Evolutionary conservation across 1,140 invertebrate species (phyloP).

Genomic region (Procambarus clarkii): DNA sequence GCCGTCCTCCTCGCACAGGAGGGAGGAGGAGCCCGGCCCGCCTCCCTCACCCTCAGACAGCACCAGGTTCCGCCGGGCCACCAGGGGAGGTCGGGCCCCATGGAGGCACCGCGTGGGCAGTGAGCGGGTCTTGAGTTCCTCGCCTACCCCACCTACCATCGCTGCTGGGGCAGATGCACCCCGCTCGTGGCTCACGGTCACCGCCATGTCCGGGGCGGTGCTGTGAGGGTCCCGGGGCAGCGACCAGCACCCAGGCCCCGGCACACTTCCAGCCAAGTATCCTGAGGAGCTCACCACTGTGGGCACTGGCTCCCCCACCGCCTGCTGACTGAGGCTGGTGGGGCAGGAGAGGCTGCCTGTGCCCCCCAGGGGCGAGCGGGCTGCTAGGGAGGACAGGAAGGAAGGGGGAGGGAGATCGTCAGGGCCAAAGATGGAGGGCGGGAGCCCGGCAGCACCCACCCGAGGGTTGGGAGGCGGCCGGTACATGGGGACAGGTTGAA

Average conservation of each 20-base stretch:
- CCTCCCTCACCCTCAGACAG: conserved; percentile 62
- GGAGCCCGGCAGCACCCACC: conserved; percentile 69
- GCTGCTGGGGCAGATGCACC: conserved; percentile 49
- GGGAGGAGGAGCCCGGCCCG: conserved; percentile 40
- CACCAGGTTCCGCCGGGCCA: conserved; percentile 47
- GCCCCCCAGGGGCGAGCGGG: conserved; percentile 64
- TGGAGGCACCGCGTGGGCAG: conserved; percentile 71
- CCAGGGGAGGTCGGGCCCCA: conserved; percentile 56
- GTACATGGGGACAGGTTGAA: conserved; percentile 67
- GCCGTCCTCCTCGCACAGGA: conserved; percentile 69
- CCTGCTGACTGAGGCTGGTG: conserved; percentile 71
- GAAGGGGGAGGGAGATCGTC: conserved; percentile 55
- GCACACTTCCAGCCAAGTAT: conserved; percentile 2
- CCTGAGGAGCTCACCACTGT: not conserved
- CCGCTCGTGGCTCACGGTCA: conserved; percentile 47
- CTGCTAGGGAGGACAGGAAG: conserved; percentile 47
- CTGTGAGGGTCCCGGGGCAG: conserved; percentile 57
- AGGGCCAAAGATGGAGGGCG: conserved; percentile 50
- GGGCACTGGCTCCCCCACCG: conserved; percentile 38
- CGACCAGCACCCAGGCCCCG: conserved; percentile 66
- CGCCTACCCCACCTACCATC: conserved; percentile 40
- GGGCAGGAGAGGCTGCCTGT: conserved; percentile 70
- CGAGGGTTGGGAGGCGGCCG: conserved; percentile 71
- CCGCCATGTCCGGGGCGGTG: conserved; percentile 4
- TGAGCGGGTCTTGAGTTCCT: conserved; percentile 71